These are phyloP conservation scores for Lucinisca nassula DNA, from an alignment of 2,888 invertebrate genomes.

Conservation along the genomic window DNA sequence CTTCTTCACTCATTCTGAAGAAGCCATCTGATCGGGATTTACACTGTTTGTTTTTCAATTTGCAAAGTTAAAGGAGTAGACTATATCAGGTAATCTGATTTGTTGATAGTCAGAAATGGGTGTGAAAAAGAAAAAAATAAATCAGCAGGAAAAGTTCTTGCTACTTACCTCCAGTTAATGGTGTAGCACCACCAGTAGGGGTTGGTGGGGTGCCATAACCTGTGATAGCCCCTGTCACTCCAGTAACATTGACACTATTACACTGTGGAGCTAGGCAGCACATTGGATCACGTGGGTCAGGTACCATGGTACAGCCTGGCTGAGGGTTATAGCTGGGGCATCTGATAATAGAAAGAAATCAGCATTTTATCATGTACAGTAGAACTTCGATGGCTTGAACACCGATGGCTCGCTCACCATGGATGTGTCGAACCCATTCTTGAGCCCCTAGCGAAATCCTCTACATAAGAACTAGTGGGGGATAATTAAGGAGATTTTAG, in stretches of 20 bases:
- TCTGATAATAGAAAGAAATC: conserved; percentile 54
- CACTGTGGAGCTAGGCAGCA: conserved; percentile 79
- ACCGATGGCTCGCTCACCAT: too few relatives aligned
- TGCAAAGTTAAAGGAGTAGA: neutral
- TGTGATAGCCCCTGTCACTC: conserved; percentile 75
- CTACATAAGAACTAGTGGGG: too few relatives aligned
- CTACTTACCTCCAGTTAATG: neutral
- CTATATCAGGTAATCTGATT: too few relatives aligned
- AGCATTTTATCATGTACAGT: too few relatives aligned
- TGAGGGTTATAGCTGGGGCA: conserved; percentile 73
- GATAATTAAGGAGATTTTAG: too few relatives aligned
- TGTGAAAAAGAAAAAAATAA: neutral
- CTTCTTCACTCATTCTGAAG: too few relatives aligned
- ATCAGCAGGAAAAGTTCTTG: conserved; percentile 24
- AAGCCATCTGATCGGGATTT: neutral
- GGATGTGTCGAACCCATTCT: too few relatives aligned
- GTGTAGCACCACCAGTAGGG: conserved; percentile 21
- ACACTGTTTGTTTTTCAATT: neutral
- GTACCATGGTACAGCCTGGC: conserved; percentile 76
- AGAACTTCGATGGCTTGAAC: too few relatives aligned
- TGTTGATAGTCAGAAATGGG: too few relatives aligned
- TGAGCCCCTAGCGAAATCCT: too few relatives aligned
- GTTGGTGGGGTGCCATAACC: conserved; percentile 74
- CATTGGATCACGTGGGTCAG: conserved; percentile 77
- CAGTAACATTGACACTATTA: conserved; percentile 65